These are phyloP conservation scores for Drosophila rellima DNA, from an alignment of 2,888 invertebrate genomes.

Conservation along the genomic window DNA sequence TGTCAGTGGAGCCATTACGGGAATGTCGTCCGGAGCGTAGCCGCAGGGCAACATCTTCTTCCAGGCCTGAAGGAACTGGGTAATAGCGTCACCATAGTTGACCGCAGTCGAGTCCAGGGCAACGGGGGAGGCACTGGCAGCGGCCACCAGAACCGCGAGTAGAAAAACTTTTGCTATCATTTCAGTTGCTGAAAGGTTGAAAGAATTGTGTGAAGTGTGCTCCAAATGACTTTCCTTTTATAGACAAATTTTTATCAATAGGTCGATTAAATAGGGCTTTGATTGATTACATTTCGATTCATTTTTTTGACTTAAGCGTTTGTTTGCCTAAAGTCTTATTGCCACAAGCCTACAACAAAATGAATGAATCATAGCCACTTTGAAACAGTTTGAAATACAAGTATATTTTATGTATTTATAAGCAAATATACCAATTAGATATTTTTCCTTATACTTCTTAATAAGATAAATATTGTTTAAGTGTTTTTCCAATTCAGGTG, in stretches of 20 bases:
- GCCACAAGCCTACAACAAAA: slow-evolving; percentile 2
- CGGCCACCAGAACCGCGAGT: slow-evolving; percentile 46
- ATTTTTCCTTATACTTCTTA: background rate
- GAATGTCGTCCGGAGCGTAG: slow-evolving; percentile 57
- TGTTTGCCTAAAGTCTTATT: background rate
- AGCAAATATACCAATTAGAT: background rate
- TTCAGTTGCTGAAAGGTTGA: slow-evolving; percentile 15
- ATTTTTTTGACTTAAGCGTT: background rate
- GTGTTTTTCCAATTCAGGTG: background rate
- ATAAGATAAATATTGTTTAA: background rate
- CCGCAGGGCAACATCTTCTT: slow-evolving; percentile 77
- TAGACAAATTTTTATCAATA: slow-evolving; percentile 30
- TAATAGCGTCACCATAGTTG: slow-evolving; percentile 57
- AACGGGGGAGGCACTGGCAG: slow-evolving; percentile 24
- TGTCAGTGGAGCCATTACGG: slow-evolving; percentile 65
- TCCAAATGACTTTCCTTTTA: slow-evolving; percentile 14
- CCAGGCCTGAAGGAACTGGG: slow-evolving; percentile 52
- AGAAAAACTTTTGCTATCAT: slow-evolving; percentile 57
- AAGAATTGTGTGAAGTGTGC: slow-evolving; percentile 16
- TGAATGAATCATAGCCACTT: background rate
- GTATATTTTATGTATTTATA: background rate
- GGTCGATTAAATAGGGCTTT: slow-evolving; percentile 5
- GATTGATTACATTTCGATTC: slow-evolving; percentile 26
- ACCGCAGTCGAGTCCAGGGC: slow-evolving; percentile 22
- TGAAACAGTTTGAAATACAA: background rate